Conservation (phyloP, 2,797 vertebrate genomes). For the Alfaro cultratus region DNA sequence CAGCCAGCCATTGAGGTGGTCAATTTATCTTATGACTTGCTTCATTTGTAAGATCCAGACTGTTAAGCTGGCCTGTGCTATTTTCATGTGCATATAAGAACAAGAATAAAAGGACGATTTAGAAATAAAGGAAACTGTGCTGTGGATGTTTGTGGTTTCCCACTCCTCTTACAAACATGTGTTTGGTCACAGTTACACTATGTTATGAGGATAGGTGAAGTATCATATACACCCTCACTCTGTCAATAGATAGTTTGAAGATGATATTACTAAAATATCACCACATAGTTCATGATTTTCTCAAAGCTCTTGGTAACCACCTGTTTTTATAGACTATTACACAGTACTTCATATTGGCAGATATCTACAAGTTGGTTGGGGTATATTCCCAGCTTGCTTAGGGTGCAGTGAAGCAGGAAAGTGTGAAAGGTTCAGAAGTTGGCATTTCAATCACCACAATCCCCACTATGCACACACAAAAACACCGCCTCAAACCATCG, state of each 20-base stretch:
- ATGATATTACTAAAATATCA: background rate
- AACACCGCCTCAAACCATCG: slow-evolving; percentile 40
- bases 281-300: background rate
- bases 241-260: background rate
- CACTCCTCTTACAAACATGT: background rate
- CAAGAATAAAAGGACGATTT: background rate
- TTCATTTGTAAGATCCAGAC: slow-evolving; percentile 54
- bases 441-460: slow-evolving; percentile 70
- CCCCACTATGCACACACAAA: slow-evolving; percentile 29
- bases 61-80: slow-evolving; percentile 21
- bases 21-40: slow-evolving; percentile 63
- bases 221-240: background rate
- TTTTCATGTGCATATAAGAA: slow-evolving; percentile 5
- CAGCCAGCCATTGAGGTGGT: slow-evolving; percentile 60
- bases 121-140: slow-evolving; percentile 4
- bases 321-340: background rate
- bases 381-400: slow-evolving; percentile 42
- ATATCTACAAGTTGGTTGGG: slow-evolving; percentile 14
- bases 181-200: slow-evolving; percentile 3
- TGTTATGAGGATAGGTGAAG: slow-evolving; percentile 18
- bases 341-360: background rate
- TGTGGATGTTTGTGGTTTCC: slow-evolving; percentile 13
- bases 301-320: background rate
- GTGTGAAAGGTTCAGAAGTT: slow-evolving; percentile 51
- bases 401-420: slow-evolving; percentile 33